Evolutionary conservation across 2,113 vertebrate species (phyloP), one percentile per base, ranked within the genome.

Genomic region (Caloenas nicobarica): DNA sequence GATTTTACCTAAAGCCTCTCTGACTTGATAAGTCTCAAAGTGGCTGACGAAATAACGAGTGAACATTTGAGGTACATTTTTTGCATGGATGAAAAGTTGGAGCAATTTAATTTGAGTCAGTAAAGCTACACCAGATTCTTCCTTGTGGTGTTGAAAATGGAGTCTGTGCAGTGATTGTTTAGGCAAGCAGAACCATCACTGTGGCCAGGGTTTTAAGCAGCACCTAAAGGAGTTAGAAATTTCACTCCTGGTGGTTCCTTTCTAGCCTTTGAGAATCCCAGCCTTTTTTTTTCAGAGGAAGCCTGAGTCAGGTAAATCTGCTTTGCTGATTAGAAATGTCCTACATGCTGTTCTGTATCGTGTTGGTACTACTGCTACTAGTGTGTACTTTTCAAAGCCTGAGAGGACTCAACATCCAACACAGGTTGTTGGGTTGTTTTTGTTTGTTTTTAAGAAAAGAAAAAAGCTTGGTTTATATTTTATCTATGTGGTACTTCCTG

Each of bases 61-160:
- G 81, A 91, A 69, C 70, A 80, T 89, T 64, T 69, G 69, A 94
- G 48, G 76, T 94, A 28, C 3, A 0, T 90, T 88, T 77, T 69
- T 83, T 90, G 8, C 11, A 50, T 71, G 69, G 57, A 48, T 94
- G 81, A 95, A 95, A 88, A 94, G 29, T 83, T 93, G 84, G 38
- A 93, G 46, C 50, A 82, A 68, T 82, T 95, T 42, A 18, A 73
- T 93, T 91, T 86, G 33, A 92, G 66, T 72, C 34, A 66, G 54
- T 88, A 89, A 82, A 95, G 69, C 57, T 31, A 50, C 40, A 94
- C 74, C 48, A 74, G n/a, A 38, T 70, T 96, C 92, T 95, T 48
- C 36, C 57, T 53, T 56, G 61, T 73, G 34, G 11, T 81, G 15
- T 71, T 83, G 74, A 88, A 80, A 68, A 42, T 50, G 50, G 66